These are phyloP conservation scores for Heterotis niloticus DNA, from an alignment of 2,113 vertebrate species.

Conservation along the genomic window DNA sequence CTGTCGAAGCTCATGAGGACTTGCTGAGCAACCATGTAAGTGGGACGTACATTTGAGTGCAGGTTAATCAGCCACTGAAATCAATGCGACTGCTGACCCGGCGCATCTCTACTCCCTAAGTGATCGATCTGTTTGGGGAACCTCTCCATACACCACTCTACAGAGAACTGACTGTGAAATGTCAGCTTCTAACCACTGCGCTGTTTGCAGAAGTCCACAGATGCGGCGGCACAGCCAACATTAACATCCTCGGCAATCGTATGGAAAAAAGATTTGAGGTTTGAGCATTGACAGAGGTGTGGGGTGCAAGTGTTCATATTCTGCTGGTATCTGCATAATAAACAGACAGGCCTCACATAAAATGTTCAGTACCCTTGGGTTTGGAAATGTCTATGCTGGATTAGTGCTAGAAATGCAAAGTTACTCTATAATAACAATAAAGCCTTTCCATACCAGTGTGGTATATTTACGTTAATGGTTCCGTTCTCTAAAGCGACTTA, in stretches of 20 bases:
- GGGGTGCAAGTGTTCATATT: no score
- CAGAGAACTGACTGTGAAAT: background rate
- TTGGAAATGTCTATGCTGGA: no score
- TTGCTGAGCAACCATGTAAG: slow-evolving; percentile 30
- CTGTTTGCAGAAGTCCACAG: background rate
- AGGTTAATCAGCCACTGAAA: slow-evolving; percentile 43
- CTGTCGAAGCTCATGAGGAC: slow-evolving; percentile 39
- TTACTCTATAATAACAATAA: no score
- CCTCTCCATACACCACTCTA: background rate
- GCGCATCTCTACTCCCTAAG: slow-evolving; percentile 28
- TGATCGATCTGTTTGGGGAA: slow-evolving; percentile 38
- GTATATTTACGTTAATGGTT: no score
- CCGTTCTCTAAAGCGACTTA: no score
- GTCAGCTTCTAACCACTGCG: background rate
- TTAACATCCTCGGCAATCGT: background rate
- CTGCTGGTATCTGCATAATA: no score
- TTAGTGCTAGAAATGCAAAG: no score
- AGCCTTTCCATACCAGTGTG: no score
- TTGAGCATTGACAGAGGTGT: no score
- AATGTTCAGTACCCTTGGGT: no score
- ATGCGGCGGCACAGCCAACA: no score
- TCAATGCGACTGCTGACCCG: slow-evolving; percentile 42
- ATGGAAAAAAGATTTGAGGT: background rate
- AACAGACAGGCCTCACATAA: no score
- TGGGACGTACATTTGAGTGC: slow-evolving; percentile 38